These are phyloP conservation scores for Hemibagrus wyckioides DNA, from an alignment of 2,113 vertebrate species.

Conservation along the genomic window DNA sequence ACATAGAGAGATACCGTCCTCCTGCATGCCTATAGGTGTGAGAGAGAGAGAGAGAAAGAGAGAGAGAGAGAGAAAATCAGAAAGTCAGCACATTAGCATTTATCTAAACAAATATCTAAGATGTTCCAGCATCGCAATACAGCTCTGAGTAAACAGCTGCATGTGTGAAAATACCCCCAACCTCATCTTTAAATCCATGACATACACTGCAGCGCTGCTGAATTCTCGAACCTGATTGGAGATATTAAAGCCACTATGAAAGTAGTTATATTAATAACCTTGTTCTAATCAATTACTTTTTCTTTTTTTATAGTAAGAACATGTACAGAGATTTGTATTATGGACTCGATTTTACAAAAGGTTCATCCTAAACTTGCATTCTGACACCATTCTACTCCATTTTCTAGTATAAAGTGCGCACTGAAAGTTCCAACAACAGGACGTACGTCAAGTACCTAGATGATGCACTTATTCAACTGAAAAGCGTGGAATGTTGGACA, in stretches of 20 bases:
- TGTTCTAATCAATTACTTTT: background rate
- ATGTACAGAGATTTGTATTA: background rate
- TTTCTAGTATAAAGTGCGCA: too few relatives aligned
- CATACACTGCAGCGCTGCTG: background rate
- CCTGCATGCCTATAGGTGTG: conserved; percentile 76
- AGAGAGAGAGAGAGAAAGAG: background rate
- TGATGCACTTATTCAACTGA: too few relatives aligned
- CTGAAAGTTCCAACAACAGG: too few relatives aligned
- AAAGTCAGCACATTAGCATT: background rate
- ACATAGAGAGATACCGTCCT: conserved; percentile 93
- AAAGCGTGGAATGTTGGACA: too few relatives aligned
- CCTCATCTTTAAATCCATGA: background rate
- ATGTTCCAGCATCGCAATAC: background rate
- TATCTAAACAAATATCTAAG: conserved; percentile 9
- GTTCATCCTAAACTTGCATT: too few relatives aligned
- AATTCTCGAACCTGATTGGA: background rate
- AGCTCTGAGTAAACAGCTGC: background rate
- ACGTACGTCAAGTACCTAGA: too few relatives aligned
- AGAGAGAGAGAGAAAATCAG: background rate
- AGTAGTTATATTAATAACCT: background rate
- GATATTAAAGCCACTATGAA: background rate
- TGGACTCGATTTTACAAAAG: too few relatives aligned
- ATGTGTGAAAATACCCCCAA: background rate
- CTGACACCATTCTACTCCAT: too few relatives aligned
- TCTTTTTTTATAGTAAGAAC: background rate